A percentile compares a stretch with the other conserved stretches of the same genome.
Evolutionary conservation across 2,797 vertebrate genomes (phyloP).

Genomic region (Glossophaga mutica): DNA sequence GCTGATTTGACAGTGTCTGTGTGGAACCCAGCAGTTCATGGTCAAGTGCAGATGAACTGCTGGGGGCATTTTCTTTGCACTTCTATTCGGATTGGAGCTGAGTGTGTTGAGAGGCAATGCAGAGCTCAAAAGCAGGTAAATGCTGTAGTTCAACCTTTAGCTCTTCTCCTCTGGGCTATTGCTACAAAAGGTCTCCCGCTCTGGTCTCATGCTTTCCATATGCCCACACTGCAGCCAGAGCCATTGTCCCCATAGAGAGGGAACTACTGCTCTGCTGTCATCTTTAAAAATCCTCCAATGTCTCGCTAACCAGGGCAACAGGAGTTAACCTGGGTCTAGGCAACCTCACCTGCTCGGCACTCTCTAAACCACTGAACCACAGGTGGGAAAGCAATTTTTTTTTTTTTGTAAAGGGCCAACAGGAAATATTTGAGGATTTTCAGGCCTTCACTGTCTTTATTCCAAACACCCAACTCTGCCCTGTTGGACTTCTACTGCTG

Average conservation of each 20-base stretch:
- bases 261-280: too few species aligned
- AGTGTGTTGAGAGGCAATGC: not conserved
- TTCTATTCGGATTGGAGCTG: fast-evolving
- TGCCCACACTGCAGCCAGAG: not conserved
- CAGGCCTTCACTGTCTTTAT: not conserved
- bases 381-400: not conserved
- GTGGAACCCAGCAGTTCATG: not conserved
- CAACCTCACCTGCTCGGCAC: fast-evolving
- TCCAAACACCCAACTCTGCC: not conserved
- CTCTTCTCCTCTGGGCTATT: not conserved
- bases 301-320: not conserved
- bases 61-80: not conserved
- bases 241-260: fast-evolving
- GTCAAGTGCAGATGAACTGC: not conserved
- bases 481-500: not conserved
- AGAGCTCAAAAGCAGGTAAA: not conserved
- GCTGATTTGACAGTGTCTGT: not conserved
- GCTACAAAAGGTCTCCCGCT: too few species aligned
- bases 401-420: not conserved
- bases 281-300: not conserved
- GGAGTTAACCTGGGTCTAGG: not conserved
- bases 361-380: not conserved
- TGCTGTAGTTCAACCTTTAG: not conserved
- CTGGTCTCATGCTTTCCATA: not conserved
- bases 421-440: not conserved